Evolutionary conservation across 2,797 vertebrate species (phyloP), one percentile per base, ranked within the genome.

Genomic region (Graptemys geographica): DNA sequence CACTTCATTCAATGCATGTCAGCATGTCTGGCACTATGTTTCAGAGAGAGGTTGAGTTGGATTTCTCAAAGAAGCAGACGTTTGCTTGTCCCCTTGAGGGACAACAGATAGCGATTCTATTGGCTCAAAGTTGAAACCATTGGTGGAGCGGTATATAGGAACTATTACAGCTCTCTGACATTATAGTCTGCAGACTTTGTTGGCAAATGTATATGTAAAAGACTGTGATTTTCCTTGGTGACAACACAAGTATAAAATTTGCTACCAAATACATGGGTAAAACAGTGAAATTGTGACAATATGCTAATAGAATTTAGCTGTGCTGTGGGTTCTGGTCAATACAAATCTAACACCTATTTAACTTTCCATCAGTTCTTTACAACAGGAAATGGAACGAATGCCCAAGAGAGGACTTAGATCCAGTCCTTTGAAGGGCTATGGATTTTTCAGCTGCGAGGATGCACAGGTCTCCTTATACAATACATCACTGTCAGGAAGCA

Each of bases 1-100:
- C 97, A 94, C 97, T 96, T 95, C 93, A 79, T 84, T 96, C 96
- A 91, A 89, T 84, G 79, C 74, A 81, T 81, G 90, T 96, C 96
- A 83, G 94, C 96, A 84, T 83, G 90, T 95, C 95, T 96, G 95
- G 95, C 88, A 62, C 94, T 94, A 83, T 76, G 90, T 91, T 96
- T 93, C 81, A 88, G 65, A 88, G 93, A 84, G 0, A 0, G 89
- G 94, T 89, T 91, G 92, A 89, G 88, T 62, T 57, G 80, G 88
- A 59, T 76, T 83, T 87, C 92, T 96, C 84, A 51, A 84, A 79
- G 78, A 88, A 37, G n/a, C 87, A 95, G 90, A 96, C 94, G 86
- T 51, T 5, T 62, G 33, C 53, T 74, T 81, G 78, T 93, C 89
- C 90, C 95, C 83, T 92, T 37, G 80, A 95, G 96, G 94, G 56